phyloP scores from a whole-genome alignment of 2,113 vertebrate genomes.

The Trogon surrucura region DNA sequence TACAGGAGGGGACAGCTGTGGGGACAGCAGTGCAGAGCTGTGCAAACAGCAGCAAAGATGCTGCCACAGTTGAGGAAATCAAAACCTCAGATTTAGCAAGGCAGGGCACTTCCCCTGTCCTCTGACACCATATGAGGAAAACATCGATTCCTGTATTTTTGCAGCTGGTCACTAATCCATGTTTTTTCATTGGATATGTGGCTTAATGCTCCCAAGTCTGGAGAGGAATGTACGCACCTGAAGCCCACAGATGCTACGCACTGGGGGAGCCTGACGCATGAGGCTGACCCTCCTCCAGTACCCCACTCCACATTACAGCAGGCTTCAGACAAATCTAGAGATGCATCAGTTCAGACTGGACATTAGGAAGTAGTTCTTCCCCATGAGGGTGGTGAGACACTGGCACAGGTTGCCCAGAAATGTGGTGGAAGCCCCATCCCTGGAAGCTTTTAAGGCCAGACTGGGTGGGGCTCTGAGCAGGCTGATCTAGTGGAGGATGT shows the following conservation, averaged over 20 bases:
- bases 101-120: not conserved
- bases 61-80: not conserved
- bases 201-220: not conserved
- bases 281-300: not conserved
- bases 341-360: too few species aligned
- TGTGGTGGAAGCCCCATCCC: too few species aligned
- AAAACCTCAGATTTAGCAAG: not conserved
- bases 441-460: too few species aligned
- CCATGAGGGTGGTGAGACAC: too few species aligned
- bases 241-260: not conserved
- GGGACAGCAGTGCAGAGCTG: not conserved
- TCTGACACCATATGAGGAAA: not conserved
- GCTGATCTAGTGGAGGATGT: too few species aligned
- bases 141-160: not conserved
- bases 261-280: not conserved
- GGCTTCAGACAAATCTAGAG: not conserved
- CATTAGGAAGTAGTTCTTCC: too few species aligned
- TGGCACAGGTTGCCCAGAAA: too few species aligned
- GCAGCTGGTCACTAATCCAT: rapidly evolving
- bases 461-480: too few species aligned
- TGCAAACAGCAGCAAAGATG: not conserved
- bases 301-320: rapidly evolving
- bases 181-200: not conserved
- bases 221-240: rapidly evolving
- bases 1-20: not conserved